phyloP scores from a whole-genome alignment of 2,113 vertebrate species.

The Felis chaus region DNA sequence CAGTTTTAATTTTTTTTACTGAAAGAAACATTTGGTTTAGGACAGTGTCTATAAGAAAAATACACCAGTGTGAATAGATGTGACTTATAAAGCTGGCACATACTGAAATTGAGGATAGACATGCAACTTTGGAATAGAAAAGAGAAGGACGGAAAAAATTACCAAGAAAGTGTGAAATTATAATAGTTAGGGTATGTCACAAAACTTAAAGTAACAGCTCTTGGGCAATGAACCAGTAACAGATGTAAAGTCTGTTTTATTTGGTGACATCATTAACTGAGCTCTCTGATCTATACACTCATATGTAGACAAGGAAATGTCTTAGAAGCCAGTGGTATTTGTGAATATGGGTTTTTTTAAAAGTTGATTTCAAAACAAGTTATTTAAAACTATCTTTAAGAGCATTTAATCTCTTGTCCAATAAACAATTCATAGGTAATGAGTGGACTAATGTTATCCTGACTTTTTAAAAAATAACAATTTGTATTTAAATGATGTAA shows the following conservation, averaged over 20 bases:
- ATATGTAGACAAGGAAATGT: constrained; percentile 16
- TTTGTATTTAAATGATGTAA: constrained; percentile 21
- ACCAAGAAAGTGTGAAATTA: constrained; percentile 42
- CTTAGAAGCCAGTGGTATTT: constrained; percentile 55
- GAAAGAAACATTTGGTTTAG: background rate
- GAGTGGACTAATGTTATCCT: constrained; percentile 46
- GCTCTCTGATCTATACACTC: constrained; percentile 23
- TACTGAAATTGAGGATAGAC: background rate
- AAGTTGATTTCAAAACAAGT: constrained; percentile 32
- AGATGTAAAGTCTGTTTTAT: constrained; percentile 41
- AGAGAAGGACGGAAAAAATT: background rate
- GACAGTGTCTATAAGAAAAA: constrained; percentile 12
- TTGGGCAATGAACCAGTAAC: background rate
- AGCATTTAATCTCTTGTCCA: constrained; percentile 44
- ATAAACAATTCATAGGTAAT: constrained; percentile 54
- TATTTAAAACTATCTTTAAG: constrained; percentile 51
- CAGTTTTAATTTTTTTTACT: constrained; percentile 58
- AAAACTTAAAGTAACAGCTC: constrained; percentile 49
- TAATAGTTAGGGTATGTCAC: constrained; percentile 2
- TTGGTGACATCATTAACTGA: constrained; percentile 15
- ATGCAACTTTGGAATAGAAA: background rate
- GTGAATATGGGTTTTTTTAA: constrained; percentile 61
- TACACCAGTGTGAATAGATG: background rate
- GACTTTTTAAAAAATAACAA: constrained; percentile 7
- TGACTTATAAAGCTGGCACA: background rate